These are phyloP conservation scores for Melipona bicolor DNA, from an alignment of 2,888 invertebrate species.

Conservation along the genomic window DNA sequence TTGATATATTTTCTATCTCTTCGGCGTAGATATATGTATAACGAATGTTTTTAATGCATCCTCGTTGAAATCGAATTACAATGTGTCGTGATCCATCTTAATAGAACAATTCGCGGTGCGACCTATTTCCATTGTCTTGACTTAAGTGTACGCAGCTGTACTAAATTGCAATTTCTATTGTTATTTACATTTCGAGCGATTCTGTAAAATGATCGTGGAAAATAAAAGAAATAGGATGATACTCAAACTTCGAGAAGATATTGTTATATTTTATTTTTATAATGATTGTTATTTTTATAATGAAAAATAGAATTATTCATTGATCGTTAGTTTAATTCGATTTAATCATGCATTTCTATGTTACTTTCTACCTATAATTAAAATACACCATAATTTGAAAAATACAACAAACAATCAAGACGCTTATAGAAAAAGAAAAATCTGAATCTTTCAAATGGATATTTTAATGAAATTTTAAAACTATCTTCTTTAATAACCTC, in stretches of 20 bases:
- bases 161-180: conserved; percentile 44
- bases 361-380: too few relatives aligned
- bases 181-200: conserved; percentile 19
- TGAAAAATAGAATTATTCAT: not conserved
- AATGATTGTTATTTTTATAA: too few relatives aligned
- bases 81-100: conserved; percentile 51
- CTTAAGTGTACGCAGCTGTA: conserved; percentile 50
- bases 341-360: too few relatives aligned
- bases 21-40: not conserved
- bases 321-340: not conserved
- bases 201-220: conserved; percentile 23
- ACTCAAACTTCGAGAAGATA: too few relatives aligned
- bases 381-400: too few relatives aligned
- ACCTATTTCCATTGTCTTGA: conserved; percentile 65
- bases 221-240: not conserved
- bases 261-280: too few relatives aligned
- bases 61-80: conserved; percentile 47
- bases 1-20: not conserved
- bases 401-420: too few relatives aligned
- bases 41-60: not conserved
- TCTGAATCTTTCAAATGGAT: too few relatives aligned
- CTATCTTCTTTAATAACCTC: conserved; percentile 7
- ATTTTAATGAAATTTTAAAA: not conserved
- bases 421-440: too few relatives aligned
- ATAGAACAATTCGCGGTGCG: conserved; percentile 50